Evolutionary conservation across 2,797 vertebrate species (phyloP).

Genomic region (Sebastes goodei): DNA sequence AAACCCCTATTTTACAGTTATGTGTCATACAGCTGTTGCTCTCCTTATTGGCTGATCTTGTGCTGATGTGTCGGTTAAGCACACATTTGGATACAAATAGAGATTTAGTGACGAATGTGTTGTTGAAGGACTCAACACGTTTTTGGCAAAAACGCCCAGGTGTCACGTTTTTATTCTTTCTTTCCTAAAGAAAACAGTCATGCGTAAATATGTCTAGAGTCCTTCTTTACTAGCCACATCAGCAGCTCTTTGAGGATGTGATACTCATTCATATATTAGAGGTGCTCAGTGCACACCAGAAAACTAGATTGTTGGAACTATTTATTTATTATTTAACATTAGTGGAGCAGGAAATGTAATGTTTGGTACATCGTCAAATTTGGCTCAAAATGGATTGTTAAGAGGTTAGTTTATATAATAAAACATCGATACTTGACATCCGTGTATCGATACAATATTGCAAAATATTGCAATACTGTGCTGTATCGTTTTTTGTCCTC

Average conservation of each 20-base stretch:
- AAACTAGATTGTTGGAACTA: neutral
- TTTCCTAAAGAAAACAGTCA: neutral
- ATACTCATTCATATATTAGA: neutral
- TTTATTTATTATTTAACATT: neutral
- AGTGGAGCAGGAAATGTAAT: too few species aligned
- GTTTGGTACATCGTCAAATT: neutral
- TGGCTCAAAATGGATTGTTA: neutral
- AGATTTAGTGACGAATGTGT: neutral
- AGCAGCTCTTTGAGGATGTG: neutral
- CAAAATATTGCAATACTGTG: too few species aligned
- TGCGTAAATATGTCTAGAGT: neutral
- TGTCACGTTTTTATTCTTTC: neutral
- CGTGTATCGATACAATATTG: too few species aligned
- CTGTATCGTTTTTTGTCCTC: accelerated
- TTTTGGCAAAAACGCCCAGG: neutral
- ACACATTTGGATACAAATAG: neutral
- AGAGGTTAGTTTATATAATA: too few species aligned
- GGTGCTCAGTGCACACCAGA: neutral
- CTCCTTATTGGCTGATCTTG: too few species aligned
- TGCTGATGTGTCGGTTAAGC: too few species aligned
- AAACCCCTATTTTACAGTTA: too few species aligned
- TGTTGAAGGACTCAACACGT: neutral
- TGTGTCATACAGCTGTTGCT: too few species aligned
- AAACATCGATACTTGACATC: too few species aligned
- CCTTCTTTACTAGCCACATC: too few species aligned